Evolutionary conservation across 2,797 vertebrate species (phyloP).

Genomic region (Erethizon dorsatum): DNA sequence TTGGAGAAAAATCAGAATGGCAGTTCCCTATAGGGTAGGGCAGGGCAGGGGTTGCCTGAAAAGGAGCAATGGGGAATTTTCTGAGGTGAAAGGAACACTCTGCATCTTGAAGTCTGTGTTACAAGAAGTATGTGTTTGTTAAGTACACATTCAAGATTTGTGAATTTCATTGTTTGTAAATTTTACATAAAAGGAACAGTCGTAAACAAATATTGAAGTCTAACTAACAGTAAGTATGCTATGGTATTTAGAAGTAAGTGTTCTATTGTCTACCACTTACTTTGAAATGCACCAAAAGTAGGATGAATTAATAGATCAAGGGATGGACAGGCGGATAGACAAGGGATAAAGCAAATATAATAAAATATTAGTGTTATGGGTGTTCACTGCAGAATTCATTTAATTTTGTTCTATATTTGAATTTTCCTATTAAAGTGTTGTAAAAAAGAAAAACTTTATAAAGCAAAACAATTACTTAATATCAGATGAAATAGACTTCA

Average conservation of each 20-base stretch:
- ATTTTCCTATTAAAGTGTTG: slow-evolving; percentile 36
- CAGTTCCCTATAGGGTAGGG: neutral
- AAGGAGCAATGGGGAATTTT: slow-evolving; percentile 35
- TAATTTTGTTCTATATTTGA: slow-evolving; percentile 45
- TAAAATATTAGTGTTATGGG: slow-evolving; percentile 52
- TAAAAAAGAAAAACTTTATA: neutral
- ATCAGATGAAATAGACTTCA: slow-evolving; percentile 23
- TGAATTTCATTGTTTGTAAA: slow-evolving; percentile 10
- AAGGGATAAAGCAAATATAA: neutral
- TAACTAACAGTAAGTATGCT: slow-evolving; percentile 28
- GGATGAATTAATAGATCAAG: neutral
- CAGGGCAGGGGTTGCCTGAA: neutral
- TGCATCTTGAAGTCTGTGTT: slow-evolving; percentile 26
- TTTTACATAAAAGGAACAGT: slow-evolving; percentile 54
- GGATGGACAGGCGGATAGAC: neutral
- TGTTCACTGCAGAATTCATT: slow-evolving; percentile 27
- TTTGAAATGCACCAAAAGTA: slow-evolving; percentile 36
- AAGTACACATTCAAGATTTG: slow-evolving; percentile 41
- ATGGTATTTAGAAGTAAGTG: neutral
- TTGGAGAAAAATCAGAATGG: neutral
- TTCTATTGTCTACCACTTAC: neutral
- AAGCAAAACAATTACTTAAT: neutral
- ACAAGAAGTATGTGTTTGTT: neutral
- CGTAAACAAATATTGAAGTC: slow-evolving; percentile 41
- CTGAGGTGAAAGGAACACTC: neutral